Conservation (phyloP, 1,140 invertebrate species). For the Adoxophyes honmai region DNA sequence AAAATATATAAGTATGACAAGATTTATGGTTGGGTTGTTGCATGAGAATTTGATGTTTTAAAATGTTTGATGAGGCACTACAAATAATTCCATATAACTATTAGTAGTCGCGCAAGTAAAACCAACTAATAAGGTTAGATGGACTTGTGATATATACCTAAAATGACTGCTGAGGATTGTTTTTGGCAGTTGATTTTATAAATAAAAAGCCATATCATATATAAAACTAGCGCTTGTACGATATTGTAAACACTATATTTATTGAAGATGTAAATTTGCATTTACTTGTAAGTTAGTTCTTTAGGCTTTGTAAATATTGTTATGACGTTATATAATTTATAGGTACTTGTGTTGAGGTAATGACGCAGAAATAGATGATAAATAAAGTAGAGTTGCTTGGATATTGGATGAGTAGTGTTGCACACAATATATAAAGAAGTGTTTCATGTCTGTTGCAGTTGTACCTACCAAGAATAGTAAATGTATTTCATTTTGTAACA, state of each 20-base stretch:
- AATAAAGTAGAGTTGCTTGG: constrained; percentile 69
- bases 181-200: constrained; percentile 52
- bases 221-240: constrained; percentile 72
- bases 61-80: constrained; percentile 2
- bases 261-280: constrained; percentile 72
- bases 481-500: constrained; percentile 63
- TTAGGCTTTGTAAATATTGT: constrained; percentile 77
- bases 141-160: constrained; percentile 45
- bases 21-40: not conserved
- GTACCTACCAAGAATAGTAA: constrained; percentile 41
- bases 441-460: constrained; percentile 56
- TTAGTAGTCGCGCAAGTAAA: constrained; percentile 24
- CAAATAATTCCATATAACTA: constrained; percentile 6
- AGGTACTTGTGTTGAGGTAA: constrained; percentile 56
- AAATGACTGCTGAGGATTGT: constrained; percentile 49
- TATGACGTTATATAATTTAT: constrained; percentile 77
- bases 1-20: not conserved
- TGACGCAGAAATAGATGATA: constrained; percentile 55
- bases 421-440: constrained; percentile 51
- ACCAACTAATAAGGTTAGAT: constrained; percentile 21
- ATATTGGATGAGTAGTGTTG: constrained; percentile 57
- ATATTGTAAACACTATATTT: constrained; percentile 73
- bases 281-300: constrained; percentile 69
- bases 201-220: constrained; percentile 72
- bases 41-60: not conserved